phyloP scores from a whole-genome alignment of 2,113 vertebrate species.

The Hoplias malabaricus region DNA sequence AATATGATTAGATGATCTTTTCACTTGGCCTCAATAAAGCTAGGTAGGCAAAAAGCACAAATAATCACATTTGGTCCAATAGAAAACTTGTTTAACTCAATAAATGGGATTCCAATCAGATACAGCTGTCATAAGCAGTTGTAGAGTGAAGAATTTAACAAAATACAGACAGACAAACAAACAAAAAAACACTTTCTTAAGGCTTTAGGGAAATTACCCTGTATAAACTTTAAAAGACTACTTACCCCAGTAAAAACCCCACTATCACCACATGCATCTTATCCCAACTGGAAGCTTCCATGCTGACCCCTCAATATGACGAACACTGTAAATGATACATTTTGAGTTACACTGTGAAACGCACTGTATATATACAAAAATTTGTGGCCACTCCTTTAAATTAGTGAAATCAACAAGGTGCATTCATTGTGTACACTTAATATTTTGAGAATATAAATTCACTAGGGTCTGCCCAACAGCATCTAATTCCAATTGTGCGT shows the following conservation, averaged over 20 bases:
- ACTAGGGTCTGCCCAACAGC: too few relatives aligned
- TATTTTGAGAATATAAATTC: too few relatives aligned
- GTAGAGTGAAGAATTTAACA: neutral
- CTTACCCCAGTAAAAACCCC: slow-evolving; percentile 35
- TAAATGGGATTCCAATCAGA: slow-evolving; percentile 12
- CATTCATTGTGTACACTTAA: too few relatives aligned
- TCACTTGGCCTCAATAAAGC: slow-evolving; percentile 29
- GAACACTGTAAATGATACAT: slow-evolving; percentile 18
- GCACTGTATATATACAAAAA: too few relatives aligned
- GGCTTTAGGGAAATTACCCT: neutral
- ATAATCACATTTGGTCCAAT: slow-evolving; percentile 23
- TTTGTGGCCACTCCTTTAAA: too few relatives aligned
- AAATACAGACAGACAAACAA: neutral
- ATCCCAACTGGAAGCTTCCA: slow-evolving; percentile 11
- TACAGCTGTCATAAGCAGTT: slow-evolving; percentile 9
- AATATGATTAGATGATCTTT: slow-evolving; percentile 38
- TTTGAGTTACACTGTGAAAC: slow-evolving; percentile 5
- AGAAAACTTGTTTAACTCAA: slow-evolving; percentile 18
- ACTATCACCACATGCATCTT: slow-evolving; percentile 30
- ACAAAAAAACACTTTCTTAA: neutral
- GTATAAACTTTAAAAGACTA: slow-evolving; percentile 11
- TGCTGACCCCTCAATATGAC: slow-evolving; percentile 21
- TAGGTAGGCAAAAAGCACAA: slow-evolving; percentile 19
- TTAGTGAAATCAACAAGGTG: neutral
- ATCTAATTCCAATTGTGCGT: too few relatives aligned